Conservation (phyloP, 2,888 invertebrate genomes). For the Ormyrus thymus region DNA sequence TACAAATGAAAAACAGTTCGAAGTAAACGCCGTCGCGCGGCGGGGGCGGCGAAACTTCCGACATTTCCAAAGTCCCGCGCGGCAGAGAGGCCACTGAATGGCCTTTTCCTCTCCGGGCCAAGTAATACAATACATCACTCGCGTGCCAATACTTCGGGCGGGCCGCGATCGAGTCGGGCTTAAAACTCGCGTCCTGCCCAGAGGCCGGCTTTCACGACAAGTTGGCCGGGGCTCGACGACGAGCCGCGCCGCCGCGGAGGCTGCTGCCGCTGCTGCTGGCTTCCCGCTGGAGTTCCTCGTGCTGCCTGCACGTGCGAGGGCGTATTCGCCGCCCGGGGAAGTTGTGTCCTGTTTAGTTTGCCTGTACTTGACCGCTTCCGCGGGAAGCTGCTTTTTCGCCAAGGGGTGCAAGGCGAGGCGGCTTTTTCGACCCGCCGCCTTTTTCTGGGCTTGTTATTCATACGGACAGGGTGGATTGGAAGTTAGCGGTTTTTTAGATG, state of each 20-base stretch:
- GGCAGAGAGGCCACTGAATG: neutral
- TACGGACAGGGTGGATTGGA: too few relatives aligned
- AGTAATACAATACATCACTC: constrained; percentile 37
- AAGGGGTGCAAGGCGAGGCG: too few relatives aligned
- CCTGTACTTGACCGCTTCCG: neutral
- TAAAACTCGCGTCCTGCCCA: constrained; percentile 33
- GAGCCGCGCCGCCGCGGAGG: neutral
- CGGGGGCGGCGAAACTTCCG: neutral
- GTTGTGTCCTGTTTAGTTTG: neutral
- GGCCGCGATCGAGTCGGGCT: constrained; percentile 26
- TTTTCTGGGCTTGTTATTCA: too few relatives aligned
- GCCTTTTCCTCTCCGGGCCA: neutral
- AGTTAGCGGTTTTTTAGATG: too few relatives aligned
- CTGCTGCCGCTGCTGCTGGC: too few relatives aligned
- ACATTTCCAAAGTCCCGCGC: neutral
- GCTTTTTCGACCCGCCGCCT: too few relatives aligned
- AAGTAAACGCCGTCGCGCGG: too few relatives aligned
- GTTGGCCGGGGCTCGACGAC: neutral
- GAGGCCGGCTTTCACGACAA: constrained; percentile 6
- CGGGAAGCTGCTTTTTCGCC: too few relatives aligned
- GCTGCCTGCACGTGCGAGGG: neutral
- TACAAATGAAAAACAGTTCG: too few relatives aligned
- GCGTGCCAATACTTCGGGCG: constrained; percentile 17
- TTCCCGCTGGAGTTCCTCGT: neutral
- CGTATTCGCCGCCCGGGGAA: neutral